Evolutionary conservation across 2,113 vertebrate species (phyloP).

Genomic region (Gallinago jamesoni): DNA sequence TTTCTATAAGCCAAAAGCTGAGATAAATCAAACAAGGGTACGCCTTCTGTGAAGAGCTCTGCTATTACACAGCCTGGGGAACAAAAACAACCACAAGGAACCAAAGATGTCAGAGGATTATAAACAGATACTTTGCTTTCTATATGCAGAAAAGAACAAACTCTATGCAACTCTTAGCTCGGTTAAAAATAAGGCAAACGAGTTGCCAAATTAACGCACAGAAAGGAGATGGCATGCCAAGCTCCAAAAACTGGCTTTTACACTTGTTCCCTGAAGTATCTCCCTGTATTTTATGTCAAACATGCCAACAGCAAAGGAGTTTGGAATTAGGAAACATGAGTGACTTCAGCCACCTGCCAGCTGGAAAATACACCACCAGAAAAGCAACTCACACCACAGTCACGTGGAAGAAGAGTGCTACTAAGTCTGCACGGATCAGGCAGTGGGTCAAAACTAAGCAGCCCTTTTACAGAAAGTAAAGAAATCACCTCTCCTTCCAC

Average conservation of each 20-base stretch:
- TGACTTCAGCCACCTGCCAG: conserved; percentile 18
- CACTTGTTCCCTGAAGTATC: background rate
- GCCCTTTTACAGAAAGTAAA: background rate
- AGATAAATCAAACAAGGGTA: conserved; percentile 94
- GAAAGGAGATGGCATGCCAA: background rate
- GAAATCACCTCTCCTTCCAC: background rate
- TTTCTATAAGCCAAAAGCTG: conserved; percentile 96
- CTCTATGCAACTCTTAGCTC: background rate
- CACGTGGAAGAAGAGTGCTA: background rate
- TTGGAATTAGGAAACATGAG: background rate
- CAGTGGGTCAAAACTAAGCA: background rate
- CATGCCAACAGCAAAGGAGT: background rate
- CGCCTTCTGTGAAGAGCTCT: conserved; percentile 95
- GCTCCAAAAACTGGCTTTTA: background rate
- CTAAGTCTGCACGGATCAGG: background rate
- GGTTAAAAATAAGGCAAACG: background rate
- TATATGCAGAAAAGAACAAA: background rate
- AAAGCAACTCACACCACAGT: background rate
- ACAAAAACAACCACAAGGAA: background rate
- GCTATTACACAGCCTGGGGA: conserved; percentile 93
- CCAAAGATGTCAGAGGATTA: background rate
- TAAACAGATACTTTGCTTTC: background rate
- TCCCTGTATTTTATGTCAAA: background rate
- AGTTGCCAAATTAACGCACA: background rate
- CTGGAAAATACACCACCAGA: background rate